These are phyloP conservation scores for Dryoscopus gambensis DNA, from an alignment of 2,113 vertebrate species.

Conservation along the genomic window DNA sequence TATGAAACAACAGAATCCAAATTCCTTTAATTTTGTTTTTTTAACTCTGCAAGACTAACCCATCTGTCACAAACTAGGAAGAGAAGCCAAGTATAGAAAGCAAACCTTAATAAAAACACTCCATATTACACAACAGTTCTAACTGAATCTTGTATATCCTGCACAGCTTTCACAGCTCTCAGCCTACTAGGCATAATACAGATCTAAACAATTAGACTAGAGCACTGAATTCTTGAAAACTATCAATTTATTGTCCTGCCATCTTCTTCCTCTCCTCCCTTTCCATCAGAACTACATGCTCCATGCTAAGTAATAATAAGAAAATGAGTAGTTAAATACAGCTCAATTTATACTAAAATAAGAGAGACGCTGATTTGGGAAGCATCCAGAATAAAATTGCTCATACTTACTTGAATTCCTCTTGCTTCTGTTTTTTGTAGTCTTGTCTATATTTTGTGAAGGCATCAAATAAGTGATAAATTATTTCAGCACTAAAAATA, in stretches of 20 bases:
- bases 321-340: not conserved
- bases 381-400: not conserved
- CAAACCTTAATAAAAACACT: not conserved
- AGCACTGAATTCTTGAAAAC: not conserved
- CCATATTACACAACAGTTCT: not conserved
- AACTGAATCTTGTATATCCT: not conserved
- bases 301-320: not conserved
- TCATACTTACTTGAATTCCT: slow-evolving; percentile 92
- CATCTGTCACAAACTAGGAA: not conserved
- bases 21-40: not conserved
- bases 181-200: not conserved
- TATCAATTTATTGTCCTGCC: not conserved
- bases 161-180: not conserved
- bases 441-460: slow-evolving; percentile 98
- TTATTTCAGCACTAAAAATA: slow-evolving; percentile 96
- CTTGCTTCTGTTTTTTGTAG: slow-evolving; percentile 98
- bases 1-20: not conserved
- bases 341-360: not conserved
- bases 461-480: slow-evolving; percentile 97
- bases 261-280: not conserved
- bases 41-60: not conserved
- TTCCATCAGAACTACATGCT: not conserved
- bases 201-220: not conserved
- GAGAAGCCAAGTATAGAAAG: not conserved
- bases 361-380: not conserved